Evolutionary conservation across 2,888 invertebrate species (phyloP).

Genomic region (Periphyllus acericola): DNA sequence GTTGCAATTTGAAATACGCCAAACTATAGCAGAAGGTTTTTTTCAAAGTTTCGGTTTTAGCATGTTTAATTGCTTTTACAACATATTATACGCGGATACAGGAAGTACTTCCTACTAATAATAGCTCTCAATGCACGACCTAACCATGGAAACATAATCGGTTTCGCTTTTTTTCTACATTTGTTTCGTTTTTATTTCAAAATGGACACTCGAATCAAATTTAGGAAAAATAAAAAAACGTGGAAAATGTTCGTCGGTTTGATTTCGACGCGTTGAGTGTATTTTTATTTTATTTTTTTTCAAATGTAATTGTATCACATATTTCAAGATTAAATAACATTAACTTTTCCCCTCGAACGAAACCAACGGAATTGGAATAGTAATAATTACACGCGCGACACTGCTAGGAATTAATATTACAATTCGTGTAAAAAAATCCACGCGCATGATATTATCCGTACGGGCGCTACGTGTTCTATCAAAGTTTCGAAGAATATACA

Average conservation of each 20-base stretch:
- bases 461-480: no score
- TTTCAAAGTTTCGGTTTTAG: neutral
- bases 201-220: neutral
- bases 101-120: slow-evolving; percentile 33
- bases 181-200: slow-evolving; percentile 1
- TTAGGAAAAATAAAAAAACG: neutral
- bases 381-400: neutral
- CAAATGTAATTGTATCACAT: neutral
- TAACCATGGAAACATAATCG: neutral
- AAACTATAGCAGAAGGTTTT: neutral
- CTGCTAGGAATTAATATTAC: neutral
- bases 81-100: neutral
- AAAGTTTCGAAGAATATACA: neutral
- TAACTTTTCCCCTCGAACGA: neutral
- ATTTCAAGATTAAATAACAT: neutral
- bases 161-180: neutral
- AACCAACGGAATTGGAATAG: neutral
- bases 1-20: no score
- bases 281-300: no score
- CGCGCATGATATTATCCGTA: no score
- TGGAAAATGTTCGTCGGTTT: neutral
- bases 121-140: neutral
- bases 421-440: neutral
- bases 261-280: neutral
- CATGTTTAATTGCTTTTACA: neutral